phyloP scores from a whole-genome alignment of 2,888 invertebrate genomes.

The Ectemnius cavifrons region DNA sequence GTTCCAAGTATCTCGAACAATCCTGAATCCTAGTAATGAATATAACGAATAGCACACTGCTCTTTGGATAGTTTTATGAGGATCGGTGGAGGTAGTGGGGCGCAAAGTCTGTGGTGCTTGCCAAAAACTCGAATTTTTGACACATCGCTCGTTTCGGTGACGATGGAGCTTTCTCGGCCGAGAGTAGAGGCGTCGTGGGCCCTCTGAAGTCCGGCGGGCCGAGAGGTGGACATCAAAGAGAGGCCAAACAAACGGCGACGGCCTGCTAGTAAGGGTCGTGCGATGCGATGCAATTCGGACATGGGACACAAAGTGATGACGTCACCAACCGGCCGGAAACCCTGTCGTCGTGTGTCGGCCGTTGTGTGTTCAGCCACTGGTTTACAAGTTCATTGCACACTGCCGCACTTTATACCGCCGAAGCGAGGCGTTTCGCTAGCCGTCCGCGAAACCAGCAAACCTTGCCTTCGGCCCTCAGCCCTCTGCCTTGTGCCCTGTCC shows the following conservation, averaged over 20 bases:
- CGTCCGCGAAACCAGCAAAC: neutral
- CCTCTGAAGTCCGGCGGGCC: constrained; percentile 69
- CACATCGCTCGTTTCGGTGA: constrained; percentile 46
- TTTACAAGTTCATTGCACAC: constrained; percentile 74
- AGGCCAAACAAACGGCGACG: constrained; percentile 70
- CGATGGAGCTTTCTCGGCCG: constrained; percentile 30
- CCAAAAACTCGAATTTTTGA: constrained; percentile 54
- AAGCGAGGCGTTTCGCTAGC: constrained; percentile 26
- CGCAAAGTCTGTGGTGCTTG: constrained; percentile 17
- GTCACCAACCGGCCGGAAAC: constrained; percentile 69
- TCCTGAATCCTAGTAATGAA: no score
- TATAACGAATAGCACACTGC: no score
- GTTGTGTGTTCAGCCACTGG: constrained; percentile 70
- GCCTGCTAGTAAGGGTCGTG: constrained; percentile 61
- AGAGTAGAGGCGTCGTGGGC: constrained; percentile 37
- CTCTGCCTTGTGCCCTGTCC: constrained; percentile 8
- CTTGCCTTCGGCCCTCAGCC: neutral
- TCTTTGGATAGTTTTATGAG: neutral
- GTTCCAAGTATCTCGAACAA: neutral
- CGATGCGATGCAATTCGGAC: constrained; percentile 75
- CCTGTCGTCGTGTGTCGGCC: constrained; percentile 64
- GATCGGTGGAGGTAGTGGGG: neutral
- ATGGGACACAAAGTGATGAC: constrained; percentile 74
- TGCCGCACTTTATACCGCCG: constrained; percentile 59
- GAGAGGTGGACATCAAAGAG: constrained; percentile 74